Percentiles rank a stretch among this genome's conserved stretches.
Evolutionary conservation across 2,888 invertebrate species (phyloP).

Genomic region (Macrosoma leucophasiata): DNA sequence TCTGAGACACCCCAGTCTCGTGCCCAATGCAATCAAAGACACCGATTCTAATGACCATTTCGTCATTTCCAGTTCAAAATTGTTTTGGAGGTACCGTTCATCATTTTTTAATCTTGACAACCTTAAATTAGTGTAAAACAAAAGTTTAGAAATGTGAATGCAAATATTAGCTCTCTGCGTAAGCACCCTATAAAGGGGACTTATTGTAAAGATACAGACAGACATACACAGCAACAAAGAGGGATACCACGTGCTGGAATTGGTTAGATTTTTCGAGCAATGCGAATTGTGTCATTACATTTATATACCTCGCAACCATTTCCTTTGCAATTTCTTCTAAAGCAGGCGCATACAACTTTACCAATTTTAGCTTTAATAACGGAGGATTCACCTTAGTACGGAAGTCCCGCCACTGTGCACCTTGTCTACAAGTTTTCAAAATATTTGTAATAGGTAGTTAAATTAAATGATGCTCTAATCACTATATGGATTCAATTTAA

Average conservation of each 20-base stretch:
- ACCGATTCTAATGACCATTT: constrained; percentile 79
- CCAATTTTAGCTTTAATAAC: constrained; percentile 77
- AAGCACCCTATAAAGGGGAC: no score
- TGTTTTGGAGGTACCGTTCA: constrained; percentile 39
- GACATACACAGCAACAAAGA: no score
- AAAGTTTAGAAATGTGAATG: no score
- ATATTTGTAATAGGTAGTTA: constrained; percentile 24
- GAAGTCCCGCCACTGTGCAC: constrained; percentile 79
- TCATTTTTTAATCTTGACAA: constrained; percentile 41
- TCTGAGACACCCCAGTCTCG: constrained; percentile 48
- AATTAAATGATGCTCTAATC: no score
- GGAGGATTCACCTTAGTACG: constrained; percentile 80
- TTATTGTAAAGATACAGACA: no score
- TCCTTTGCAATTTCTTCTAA: constrained; percentile 68
- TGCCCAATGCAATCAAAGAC: constrained; percentile 50
- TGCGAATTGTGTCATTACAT: no score
- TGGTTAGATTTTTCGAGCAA: no score
- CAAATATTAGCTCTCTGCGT: no score
- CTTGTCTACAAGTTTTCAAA: no score
- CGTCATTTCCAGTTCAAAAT: constrained; percentile 72
- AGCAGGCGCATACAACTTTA: constrained; percentile 65
- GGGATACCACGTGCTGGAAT: no score
- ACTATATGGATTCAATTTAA: no score
- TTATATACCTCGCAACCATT: constrained; percentile 44
- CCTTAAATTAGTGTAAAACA: constrained; percentile 42